Evolutionary conservation across 2,888 invertebrate species (phyloP).

Genomic region (Cephus sareptanus): DNA sequence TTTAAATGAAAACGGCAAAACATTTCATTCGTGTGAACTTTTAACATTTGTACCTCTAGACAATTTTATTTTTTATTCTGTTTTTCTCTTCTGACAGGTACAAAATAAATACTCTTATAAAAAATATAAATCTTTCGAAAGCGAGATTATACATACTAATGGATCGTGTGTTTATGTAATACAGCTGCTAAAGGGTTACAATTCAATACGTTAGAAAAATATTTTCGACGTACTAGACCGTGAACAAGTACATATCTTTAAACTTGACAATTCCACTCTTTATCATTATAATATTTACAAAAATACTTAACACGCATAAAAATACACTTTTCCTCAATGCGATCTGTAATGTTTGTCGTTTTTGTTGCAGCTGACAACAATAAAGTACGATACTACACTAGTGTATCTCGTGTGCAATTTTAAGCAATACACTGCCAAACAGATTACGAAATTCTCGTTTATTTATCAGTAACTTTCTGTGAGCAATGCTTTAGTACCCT

Average conservation of each 20-base stretch:
- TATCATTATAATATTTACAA: constrained; percentile 5
- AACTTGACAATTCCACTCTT: background rate
- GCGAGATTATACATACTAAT: background rate
- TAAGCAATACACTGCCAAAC: background rate
- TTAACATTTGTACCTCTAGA: constrained; percentile 19
- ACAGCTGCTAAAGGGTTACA: background rate
- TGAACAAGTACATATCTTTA: background rate
- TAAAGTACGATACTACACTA: background rate
- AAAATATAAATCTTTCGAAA: constrained; percentile 53
- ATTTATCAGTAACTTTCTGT: background rate
- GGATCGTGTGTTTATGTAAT: background rate
- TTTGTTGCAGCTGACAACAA: background rate
- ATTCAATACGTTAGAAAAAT: constrained; percentile 2
- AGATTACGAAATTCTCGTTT: background rate
- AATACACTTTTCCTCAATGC: background rate
- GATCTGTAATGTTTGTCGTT: background rate
- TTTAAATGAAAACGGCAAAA: background rate
- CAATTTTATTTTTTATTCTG: constrained; percentile 4
- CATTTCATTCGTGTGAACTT: background rate
- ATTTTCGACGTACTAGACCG: background rate
- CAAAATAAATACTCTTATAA: constrained; percentile 58
- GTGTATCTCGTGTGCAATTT: background rate
- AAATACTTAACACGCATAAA: constrained; percentile 13
- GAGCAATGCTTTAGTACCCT: background rate
- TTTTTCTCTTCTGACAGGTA: constrained; percentile 34